phyloP scores from a whole-genome alignment of 2,888 invertebrate genomes.

The Lasioglossum vierecki region DNA sequence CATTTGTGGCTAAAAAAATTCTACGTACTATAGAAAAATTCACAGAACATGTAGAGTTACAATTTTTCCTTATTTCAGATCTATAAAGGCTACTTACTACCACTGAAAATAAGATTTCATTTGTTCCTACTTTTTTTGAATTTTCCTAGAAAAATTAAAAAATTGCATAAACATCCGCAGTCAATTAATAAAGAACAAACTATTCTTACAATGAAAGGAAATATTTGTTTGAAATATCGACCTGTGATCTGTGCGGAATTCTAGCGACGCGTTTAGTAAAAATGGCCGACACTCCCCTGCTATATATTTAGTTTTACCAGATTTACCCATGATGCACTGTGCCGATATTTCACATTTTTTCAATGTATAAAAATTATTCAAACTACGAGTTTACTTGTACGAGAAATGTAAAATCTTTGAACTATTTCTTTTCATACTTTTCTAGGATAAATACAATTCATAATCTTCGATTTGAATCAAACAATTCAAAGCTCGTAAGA shows the following conservation, averaged over 20 bases:
- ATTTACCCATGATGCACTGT: constrained; percentile 36
- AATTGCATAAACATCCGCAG: too few relatives aligned
- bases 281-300: constrained; percentile 29
- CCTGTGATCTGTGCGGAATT: neutral
- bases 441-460: neutral
- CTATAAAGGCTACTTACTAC: too few relatives aligned
- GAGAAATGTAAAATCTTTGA: neutral
- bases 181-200: too few relatives aligned
- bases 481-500: neutral
- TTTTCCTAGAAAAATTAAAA: too few relatives aligned
- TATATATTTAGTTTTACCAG: too few relatives aligned
- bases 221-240: neutral
- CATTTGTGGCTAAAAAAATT: too few relatives aligned
- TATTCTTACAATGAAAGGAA: too few relatives aligned
- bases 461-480: neutral
- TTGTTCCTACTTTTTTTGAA: too few relatives aligned
- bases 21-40: too few relatives aligned
- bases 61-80: too few relatives aligned
- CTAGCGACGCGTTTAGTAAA: constrained; percentile 6
- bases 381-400: neutral
- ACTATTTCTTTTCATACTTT: neutral
- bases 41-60: too few relatives aligned
- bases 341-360: neutral
- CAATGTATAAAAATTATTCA: neutral
- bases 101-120: too few relatives aligned